A percentile compares a stretch with the other conserved stretches of the same genome.
Conservation (phyloP, 2,113 vertebrate genomes). For the Microcebus tavaratra region DNA sequence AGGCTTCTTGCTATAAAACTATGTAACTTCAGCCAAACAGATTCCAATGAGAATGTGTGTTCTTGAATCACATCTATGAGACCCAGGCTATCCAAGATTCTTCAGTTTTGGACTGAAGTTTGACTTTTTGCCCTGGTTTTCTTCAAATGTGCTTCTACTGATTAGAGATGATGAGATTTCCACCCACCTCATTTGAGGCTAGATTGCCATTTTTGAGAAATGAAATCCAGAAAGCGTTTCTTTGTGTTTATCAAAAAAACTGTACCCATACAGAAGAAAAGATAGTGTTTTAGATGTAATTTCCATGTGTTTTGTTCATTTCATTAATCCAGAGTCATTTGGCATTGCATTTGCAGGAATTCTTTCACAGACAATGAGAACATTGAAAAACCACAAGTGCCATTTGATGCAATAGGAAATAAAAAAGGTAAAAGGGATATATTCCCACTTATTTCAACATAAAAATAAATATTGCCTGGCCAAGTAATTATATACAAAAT, state of each 20-base stretch:
- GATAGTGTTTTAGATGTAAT: background rate
- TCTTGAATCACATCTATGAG: background rate
- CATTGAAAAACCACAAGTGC: conserved; percentile 63
- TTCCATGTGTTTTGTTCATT: conserved; percentile 54
- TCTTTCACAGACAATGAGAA: conserved; percentile 64
- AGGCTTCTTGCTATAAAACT: conserved; percentile 14
- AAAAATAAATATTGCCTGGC: background rate
- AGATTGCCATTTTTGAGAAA: conserved; percentile 12
- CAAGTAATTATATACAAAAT: background rate
- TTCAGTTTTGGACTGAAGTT: background rate
- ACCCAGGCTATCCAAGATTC: background rate
- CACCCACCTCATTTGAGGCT: background rate
- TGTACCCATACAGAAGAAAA: background rate
- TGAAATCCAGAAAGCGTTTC: conserved; percentile 45
- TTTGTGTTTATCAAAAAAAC: conserved; percentile 45
- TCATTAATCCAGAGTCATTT: conserved; percentile 68
- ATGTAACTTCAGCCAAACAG: background rate
- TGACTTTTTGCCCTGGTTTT: conserved; percentile 33
- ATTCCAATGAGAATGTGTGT: background rate
- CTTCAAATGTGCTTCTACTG: background rate
- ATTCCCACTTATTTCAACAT: background rate
- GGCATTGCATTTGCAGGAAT: conserved; percentile 81
- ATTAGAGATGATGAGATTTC: conserved; percentile 60
- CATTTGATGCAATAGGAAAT: conserved; percentile 67
- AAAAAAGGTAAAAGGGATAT: conserved; percentile 79